These are phyloP conservation scores for Neodon shergylaensis DNA, from an alignment of 2,113 vertebrate species.

Conservation along the genomic window DNA sequence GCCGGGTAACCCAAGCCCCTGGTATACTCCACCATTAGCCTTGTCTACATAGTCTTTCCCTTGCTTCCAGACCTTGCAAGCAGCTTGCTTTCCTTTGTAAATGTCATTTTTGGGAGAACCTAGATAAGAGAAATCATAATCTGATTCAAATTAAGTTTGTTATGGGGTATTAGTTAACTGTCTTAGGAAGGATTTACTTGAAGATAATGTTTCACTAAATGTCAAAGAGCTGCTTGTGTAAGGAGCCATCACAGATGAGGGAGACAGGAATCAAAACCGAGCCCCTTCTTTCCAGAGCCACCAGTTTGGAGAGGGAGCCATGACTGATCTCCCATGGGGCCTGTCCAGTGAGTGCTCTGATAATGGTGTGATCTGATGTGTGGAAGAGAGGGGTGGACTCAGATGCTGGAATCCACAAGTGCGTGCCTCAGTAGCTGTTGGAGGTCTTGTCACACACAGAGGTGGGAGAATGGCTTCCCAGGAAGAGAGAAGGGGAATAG, in stretches of 20 bases:
- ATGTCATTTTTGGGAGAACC: constrained; percentile 17
- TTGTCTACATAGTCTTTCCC: background rate
- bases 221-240: background rate
- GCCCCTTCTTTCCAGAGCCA: background rate
- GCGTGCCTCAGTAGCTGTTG: background rate
- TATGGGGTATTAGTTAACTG: background rate
- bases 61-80: constrained; percentile 47
- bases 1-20: constrained; percentile 5
- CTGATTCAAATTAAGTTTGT: background rate
- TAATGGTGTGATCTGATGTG: background rate
- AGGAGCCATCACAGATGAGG: background rate
- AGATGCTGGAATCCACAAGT: background rate
- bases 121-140: background rate
- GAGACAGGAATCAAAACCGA: background rate
- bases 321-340: background rate
- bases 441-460: background rate
- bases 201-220: background rate
- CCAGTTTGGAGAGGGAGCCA: background rate
- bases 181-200: background rate
- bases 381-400: background rate
- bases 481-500: background rate
- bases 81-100: constrained; percentile 64
- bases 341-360: background rate
- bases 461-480: background rate
- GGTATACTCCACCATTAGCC: background rate